Percentiles rank a stretch among this genome's conserved stretches.
Conservation (phyloP, 2,797 vertebrate species). For the Margarornis squamiger region DNA sequence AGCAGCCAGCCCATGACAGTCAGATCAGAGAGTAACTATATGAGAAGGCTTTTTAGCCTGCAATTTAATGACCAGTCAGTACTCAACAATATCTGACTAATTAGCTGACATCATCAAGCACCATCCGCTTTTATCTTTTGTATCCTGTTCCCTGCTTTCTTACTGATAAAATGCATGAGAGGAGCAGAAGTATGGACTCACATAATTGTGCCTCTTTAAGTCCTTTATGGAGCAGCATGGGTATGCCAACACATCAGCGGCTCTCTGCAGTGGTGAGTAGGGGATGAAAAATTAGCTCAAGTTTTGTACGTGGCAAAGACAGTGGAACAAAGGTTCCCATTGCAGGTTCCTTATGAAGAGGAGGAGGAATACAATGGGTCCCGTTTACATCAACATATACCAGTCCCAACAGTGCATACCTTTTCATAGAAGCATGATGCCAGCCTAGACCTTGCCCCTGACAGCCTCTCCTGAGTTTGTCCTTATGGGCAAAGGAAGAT, state of each 20-base stretch:
- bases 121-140: background rate
- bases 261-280: background rate
- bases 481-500: background rate
- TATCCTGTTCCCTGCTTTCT: background rate
- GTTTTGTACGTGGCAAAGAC: fast-evolving
- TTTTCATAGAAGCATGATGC: background rate
- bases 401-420: fast-evolving
- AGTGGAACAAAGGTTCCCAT: background rate
- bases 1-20: background rate
- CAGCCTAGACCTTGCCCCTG: background rate
- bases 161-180: background rate
- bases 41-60: background rate
- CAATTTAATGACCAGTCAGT: background rate
- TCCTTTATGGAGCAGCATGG: background rate
- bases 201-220: background rate
- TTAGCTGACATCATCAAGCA: background rate
- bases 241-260: fast-evolving
- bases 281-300: background rate
- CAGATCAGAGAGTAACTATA: background rate
- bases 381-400: fast-evolving
- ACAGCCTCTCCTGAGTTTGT: background rate
- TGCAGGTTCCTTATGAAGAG: fast-evolving
- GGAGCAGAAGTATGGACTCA: background rate
- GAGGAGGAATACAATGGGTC: background rate
- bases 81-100: background rate